Evolutionary conservation across 2,888 invertebrate species (phyloP).

Genomic region (Crocallis elinguaria): DNA sequence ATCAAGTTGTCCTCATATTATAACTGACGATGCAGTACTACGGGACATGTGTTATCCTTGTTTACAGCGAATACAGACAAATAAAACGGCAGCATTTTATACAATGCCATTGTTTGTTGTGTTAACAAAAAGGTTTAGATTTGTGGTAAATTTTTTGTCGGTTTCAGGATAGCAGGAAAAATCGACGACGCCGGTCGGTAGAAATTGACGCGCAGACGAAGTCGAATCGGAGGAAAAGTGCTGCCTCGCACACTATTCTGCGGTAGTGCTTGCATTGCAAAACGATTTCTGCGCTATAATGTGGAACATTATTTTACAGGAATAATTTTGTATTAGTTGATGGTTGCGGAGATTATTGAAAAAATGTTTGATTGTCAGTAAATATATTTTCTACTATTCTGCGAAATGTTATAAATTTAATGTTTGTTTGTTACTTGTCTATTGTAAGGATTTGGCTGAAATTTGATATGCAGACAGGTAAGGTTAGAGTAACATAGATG

Average conservation of each 20-base stretch:
- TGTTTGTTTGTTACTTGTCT: not conserved
- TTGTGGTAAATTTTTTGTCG: not conserved
- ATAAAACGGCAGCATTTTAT: constrained; percentile 2
- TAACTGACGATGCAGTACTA: constrained; percentile 7
- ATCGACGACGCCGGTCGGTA: not conserved
- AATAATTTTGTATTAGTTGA: too few relatives aligned
- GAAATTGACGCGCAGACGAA: not conserved
- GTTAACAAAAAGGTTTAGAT: not conserved
- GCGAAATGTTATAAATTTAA: not conserved
- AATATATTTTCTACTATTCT: not conserved
- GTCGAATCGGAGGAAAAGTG: not conserved
- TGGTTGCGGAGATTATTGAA: too few relatives aligned
- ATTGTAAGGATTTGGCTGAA: too few relatives aligned
- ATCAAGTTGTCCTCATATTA: not conserved
- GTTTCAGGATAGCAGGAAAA: not conserved
- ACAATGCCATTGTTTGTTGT: constrained; percentile 2
- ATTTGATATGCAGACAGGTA: too few relatives aligned
- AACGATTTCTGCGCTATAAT: not conserved
- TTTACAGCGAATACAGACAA: not conserved
- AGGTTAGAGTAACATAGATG: too few relatives aligned
- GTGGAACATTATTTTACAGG: not conserved
- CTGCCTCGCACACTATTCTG: not conserved
- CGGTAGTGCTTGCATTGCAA: not conserved
- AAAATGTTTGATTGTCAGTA: too few relatives aligned
- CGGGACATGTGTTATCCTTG: constrained; percentile 1